Base-by-base conservation (phyloP, 2,888 invertebrate genomes). In the Cantharis lateralis region DNA sequence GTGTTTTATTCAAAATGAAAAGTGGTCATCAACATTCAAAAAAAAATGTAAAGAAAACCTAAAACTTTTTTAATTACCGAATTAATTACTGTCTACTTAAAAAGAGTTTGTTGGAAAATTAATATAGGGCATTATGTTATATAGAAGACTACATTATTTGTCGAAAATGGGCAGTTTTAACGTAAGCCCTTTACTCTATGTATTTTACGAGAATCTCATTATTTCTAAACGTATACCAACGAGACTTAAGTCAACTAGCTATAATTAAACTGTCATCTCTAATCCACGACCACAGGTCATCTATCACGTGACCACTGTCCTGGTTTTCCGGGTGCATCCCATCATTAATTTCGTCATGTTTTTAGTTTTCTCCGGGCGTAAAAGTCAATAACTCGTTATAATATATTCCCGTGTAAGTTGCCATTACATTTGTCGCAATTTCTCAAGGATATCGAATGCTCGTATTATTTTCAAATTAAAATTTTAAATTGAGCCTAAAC, bases 241-340 rank as follows among this genome's bases (percentile, higher is more conserved):
- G 75, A 78, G 78, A 75, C 78, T 78, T 78, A 78, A 78, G 78
- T 78, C 78, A 78, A 78, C 78, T 78, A 72, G 76, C 71, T 74
- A 80, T 86, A 86, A 87, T 87, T 87, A 86, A 87, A 87, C 86
- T 86, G 87, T 87, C 87, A 86, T 87, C 86, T 85, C 86, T 86
- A 87, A 87, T 86, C 86, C 86, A 80, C 82, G 81, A 83, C 82
- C 83, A 83, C 83, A 83, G 85, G 86, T 85, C 86, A 86, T 87
- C 86, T 84, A 86, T 87, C 87, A 87, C 86, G 85, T 86, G 86
- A 87, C 87, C 87, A 85, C 86, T 81, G 86, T 84, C 86, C 84
- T 79, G 84, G 84, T 82, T 82, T 82, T 83, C 82, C 83, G 83
- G 84, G 84, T 78, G 77, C 79, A 79, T 84, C 84, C 82, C 80